Conservation (phyloP, 2,888 invertebrate species). For the Apocheima hispidaria region DNA sequence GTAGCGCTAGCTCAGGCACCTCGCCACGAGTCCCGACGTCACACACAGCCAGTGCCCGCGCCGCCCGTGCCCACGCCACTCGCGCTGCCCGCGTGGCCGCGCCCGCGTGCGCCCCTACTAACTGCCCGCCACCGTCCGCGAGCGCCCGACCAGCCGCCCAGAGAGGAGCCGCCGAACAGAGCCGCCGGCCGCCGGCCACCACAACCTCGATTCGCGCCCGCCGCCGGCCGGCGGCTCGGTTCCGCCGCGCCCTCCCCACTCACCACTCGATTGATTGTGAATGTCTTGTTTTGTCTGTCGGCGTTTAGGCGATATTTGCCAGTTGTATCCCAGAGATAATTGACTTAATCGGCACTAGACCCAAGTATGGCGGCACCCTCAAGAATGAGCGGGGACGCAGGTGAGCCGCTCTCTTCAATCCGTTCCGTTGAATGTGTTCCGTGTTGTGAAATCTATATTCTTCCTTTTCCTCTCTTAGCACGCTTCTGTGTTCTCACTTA, state of each 20-base stretch:
- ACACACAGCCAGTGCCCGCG: slow-evolving; percentile 84
- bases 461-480: slow-evolving; percentile 86
- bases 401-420: slow-evolving; percentile 92
- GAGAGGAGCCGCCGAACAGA: slow-evolving; percentile 47
- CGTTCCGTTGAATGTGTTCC: slow-evolving; percentile 87
- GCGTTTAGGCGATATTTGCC: slow-evolving; percentile 99
- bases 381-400: slow-evolving; percentile 99
- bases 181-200: slow-evolving; percentile 47
- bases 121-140: slow-evolving; percentile 36
- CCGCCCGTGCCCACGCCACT: slow-evolving; percentile 43
- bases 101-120: slow-evolving; percentile 8
- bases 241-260: slow-evolving; percentile 56
- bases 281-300: slow-evolving; percentile 88
- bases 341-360: slow-evolving; percentile 99
- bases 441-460: slow-evolving; percentile 85
- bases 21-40: slow-evolving; percentile 84
- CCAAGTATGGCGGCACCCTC: slow-evolving; percentile 99
- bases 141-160: slow-evolving; percentile 45
- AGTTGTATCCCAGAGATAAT: slow-evolving; percentile 99
- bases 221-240: slow-evolving; percentile 60
- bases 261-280: slow-evolving; percentile 80
- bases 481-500: slow-evolving; percentile 87
- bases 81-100: slow-evolving; percentile 35
- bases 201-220: slow-evolving; percentile 45
- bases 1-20: slow-evolving; percentile 87